Evolutionary conservation across 2,888 invertebrate genomes (phyloP), one percentile per base, ranked within the genome.

Genomic region (Terebella lapidaria): DNA sequence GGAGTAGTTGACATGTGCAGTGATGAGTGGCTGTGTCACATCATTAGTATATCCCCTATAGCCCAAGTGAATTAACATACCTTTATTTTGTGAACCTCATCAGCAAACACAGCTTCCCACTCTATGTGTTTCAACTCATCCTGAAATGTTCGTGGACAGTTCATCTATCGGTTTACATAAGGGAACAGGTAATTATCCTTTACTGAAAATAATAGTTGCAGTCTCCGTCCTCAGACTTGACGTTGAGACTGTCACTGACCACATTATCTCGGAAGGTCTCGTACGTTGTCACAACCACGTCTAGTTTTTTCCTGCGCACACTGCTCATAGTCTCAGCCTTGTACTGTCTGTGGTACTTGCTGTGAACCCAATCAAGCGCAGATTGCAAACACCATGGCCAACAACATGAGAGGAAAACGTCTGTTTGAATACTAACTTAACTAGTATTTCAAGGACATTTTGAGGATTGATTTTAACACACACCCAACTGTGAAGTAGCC

Each of bases 51-150:
- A n/a, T n/a, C n/a, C n/a, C n/a, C n/a, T n/a, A n/a, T n/a, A n/a
- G n/a, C 35, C 3, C 26, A 4, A 51, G 30, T 49, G 26, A 29
- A 52, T 20, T 1, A 10, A 27, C 28, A 20, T 61, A 75, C 77
- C 72, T 78, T 78, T 30, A 77, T 76, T 62, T 71, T 72, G 58
- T 78, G 78, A 10, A 74, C 78, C 68, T 78, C 78, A 70, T 78
- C 78, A 24, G 74, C 77, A 64, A 78, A 71, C 0, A 77, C 75
- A 46, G 74, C 76, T 51, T 68, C 69, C 78, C 78, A 78, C 10
- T 69, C 56, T 28, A 75, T 56, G 20, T 62, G 53, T 62, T 74
- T 74, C 24, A 78, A 55, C 20, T 57, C 63, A 10, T 68, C 69
- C 77, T 77, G 59, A 15, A 46, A 58, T 3, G 30, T 52, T 22